A percentile compares a stretch with the other conserved stretches of the same genome.
These are phyloP conservation scores for Prenolepis imparis DNA, from an alignment of 2,888 invertebrate genomes.

Conservation along the genomic window DNA sequence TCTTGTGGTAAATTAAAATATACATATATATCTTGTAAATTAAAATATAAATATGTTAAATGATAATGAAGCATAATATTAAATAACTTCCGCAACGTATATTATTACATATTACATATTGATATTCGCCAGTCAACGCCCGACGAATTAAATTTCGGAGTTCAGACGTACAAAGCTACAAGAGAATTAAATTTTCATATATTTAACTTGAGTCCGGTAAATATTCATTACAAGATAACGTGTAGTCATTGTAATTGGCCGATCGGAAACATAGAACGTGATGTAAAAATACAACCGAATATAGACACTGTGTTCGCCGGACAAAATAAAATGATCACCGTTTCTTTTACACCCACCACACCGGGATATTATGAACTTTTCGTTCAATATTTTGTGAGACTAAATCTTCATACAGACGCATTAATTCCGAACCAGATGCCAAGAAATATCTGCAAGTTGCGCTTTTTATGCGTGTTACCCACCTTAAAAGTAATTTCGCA, in stretches of 20 bases:
- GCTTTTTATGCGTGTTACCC: constrained; percentile 82
- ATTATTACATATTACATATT: too few species aligned
- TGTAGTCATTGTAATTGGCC: constrained; percentile 68
- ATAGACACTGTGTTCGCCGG: constrained; percentile 79
- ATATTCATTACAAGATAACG: constrained; percentile 82
- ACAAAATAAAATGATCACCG: constrained; percentile 76
- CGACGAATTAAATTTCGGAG: constrained; percentile 81
- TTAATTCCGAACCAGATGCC: constrained; percentile 65
- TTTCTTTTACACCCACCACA: constrained; percentile 79
- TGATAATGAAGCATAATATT: background rate
- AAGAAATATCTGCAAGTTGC: constrained; percentile 75
- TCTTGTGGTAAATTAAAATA: constrained; percentile 58
- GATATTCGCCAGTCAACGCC: constrained; percentile 83
- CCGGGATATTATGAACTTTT: constrained; percentile 81
- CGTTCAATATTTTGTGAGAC: constrained; percentile 82
- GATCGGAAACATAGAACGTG: constrained; percentile 63
- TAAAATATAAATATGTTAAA: background rate
- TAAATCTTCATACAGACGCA: constrained; percentile 69
- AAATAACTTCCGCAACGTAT: background rate
- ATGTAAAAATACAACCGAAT: constrained; percentile 75
- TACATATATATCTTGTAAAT: constrained; percentile 54
- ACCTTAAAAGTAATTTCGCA: constrained; percentile 80
- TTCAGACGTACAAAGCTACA: constrained; percentile 76
- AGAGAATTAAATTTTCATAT: constrained; percentile 81
- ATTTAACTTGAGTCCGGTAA: constrained; percentile 85